Base-by-base conservation (phyloP, 2,888 invertebrate species). In the Heteromurus nitidus region DNA sequence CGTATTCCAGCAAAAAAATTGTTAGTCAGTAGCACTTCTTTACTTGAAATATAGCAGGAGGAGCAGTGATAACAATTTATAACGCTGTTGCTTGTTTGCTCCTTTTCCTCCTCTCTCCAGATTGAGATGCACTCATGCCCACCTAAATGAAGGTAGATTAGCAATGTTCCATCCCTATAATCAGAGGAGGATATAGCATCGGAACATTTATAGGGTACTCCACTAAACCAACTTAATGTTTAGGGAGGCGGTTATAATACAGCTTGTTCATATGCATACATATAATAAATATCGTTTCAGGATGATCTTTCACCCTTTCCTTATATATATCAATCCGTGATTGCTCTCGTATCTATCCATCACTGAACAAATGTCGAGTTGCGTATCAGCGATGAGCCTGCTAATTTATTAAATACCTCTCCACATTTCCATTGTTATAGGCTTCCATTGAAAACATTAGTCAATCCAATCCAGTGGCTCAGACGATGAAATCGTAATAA, bases 61-160 rank as follows among this genome's bases (percentile, higher is more conserved):
- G 24, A 65, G 44, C 65, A 44, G 44, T 65, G 65, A 65, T 65
- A 42, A 65, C 65, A 65, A 42, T 44, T 65, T 42, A 62, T 62
- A 20, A 20, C 22, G 20, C 5, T 58, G 28, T n/a, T n/a, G n/a
- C n/a, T n/a, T n/a, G n/a, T n/a, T n/a, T n/a, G n/a, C n/a, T n/a
- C n/a, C 18, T n/a, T 53, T 16, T 24, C 16, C 22, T 58, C 26
- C 24, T 26, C 58, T 20, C 24, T 20, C n/a, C 53, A 58, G 58
- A 58, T 58, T 58, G 58, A 24, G 58, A 58, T 58, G 58, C 58
- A 58, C n/a, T n/a, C n/a, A n/a, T n/a, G n/a, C n/a, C n/a, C n/a
- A n/a, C n/a, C n/a, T n/a, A n/a, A n/a, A n/a, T n/a, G n/a, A n/a
- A n/a, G n/a, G n/a, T n/a, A n/a, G n/a, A n/a, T n/a, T n/a, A n/a